Evolutionary conservation across 2,113 vertebrate species (phyloP), one percentile per base, ranked within the genome.

Genomic region (Scolopax mira): DNA sequence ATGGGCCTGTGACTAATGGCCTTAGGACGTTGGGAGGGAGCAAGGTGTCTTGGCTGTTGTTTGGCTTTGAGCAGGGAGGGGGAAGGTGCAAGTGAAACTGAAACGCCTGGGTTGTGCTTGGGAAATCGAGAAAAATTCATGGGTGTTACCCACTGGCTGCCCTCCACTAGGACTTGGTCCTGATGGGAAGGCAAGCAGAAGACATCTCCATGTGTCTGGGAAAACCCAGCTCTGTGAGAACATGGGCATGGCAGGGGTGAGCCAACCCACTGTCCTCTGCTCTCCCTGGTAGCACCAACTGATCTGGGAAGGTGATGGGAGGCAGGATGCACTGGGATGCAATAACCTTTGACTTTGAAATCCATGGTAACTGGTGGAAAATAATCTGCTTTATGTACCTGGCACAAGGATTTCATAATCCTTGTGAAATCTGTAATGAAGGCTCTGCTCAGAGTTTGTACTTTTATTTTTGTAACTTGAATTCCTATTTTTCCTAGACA

Each of bases 141-240:
- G 31, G 35, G 5, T 35, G 28, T 17, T 10, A 39, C 28, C 33
- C 19, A 2, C 35, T 23, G n/a, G 19, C n/a, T 33, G 30, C 18
- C 44, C 30, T 67, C 31, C 6, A 8, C 25, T 48, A 58, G 55
- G 42, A 28, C 23, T 39, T 31, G 28, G 5, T 80, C n/a, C 48
- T 16, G 25, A 21, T 16, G 39, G 24, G 39, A 55, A 37, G 25
- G n/a, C 18, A 33, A 37, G 41, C 1, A 22, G 73, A 33, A 62
- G 9, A n/a, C 13, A 3, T 15, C 67, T 69, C 16, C 11, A 7
- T 0, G 1, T 17, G 1, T 0, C 19, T 52, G 33, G 24, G 33
- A 37, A 49, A 44, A 30, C 21, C 41, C 54, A 30, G 5, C 10
- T 30, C 4, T 4, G 1, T 3, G 5, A 6, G 13, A 28, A 3